Percentiles rank a stretch among this genome's conserved stretches.
These are phyloP conservation scores for Paguma larvata DNA, from an alignment of 2,797 vertebrate genomes.

Conservation along the genomic window DNA sequence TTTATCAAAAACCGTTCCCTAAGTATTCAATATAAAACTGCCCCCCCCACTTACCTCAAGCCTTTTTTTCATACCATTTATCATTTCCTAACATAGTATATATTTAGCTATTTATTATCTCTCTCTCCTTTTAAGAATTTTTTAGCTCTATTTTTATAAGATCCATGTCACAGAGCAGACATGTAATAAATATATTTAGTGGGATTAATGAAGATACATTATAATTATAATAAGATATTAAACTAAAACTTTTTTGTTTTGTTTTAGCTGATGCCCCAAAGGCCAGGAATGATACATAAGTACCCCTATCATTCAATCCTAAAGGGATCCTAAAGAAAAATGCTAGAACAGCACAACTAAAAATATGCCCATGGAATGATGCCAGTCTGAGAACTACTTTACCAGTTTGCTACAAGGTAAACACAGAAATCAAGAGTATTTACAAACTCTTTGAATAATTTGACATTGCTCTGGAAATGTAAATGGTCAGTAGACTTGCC, in stretches of 20 bases:
- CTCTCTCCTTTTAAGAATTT: background rate
- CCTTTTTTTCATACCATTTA: background rate
- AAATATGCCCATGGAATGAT: background rate
- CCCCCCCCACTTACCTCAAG: background rate
- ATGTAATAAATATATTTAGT: background rate
- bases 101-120: background rate
- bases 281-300: background rate
- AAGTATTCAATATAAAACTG: background rate
- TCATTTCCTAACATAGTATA: background rate
- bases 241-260: background rate
- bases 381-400: background rate
- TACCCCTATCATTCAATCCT: background rate
- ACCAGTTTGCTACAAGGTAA: conserved; percentile 5
- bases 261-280: background rate
- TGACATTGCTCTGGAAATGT: background rate
- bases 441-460: background rate
- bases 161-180: background rate
- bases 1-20: background rate
- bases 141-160: background rate
- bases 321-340: background rate
- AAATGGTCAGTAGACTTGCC: background rate
- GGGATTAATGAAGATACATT: background rate
- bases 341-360: background rate
- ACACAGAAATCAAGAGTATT: background rate
- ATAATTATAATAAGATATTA: background rate